A percentile compares a stretch with the other conserved stretches of the same genome.
Conservation (phyloP, 1,140 invertebrate species). For the Ceratina australensis region DNA sequence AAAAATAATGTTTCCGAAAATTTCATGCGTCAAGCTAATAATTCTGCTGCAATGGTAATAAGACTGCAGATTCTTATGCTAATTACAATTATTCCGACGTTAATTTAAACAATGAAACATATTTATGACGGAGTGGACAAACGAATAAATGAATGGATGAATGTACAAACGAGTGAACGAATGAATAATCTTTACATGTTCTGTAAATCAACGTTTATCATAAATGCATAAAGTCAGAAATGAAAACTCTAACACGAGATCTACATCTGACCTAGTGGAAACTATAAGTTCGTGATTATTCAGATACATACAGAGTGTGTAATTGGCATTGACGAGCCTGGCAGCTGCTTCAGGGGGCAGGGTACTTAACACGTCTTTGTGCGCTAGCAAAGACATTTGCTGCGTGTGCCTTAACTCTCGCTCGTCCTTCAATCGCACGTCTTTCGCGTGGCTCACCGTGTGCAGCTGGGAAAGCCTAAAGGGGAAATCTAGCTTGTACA, state of each 20-base stretch:
- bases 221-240: no score
- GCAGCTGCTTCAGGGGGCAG: constrained; percentile 84
- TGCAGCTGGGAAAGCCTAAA: constrained; percentile 86
- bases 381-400: constrained; percentile 86
- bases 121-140: no score
- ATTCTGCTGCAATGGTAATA: no score
- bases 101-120: no score
- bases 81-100: no score
- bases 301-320: constrained; percentile 84
- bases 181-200: no score
- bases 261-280: neutral
- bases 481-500: constrained; percentile 76
- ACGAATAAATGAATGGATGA: no score
- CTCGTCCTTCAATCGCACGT: constrained; percentile 86
- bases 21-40: no score
- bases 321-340: constrained; percentile 85
- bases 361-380: constrained; percentile 83
- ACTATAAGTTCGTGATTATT: constrained; percentile 2
- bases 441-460: constrained; percentile 85
- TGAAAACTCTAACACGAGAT: neutral
- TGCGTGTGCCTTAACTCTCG: constrained; percentile 85
- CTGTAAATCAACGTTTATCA: no score
- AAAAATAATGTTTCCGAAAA: no score
- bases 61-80: no score
- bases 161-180: no score